phyloP scores from a whole-genome alignment of 1,140 invertebrate genomes.

The Forficula auricularia region DNA sequence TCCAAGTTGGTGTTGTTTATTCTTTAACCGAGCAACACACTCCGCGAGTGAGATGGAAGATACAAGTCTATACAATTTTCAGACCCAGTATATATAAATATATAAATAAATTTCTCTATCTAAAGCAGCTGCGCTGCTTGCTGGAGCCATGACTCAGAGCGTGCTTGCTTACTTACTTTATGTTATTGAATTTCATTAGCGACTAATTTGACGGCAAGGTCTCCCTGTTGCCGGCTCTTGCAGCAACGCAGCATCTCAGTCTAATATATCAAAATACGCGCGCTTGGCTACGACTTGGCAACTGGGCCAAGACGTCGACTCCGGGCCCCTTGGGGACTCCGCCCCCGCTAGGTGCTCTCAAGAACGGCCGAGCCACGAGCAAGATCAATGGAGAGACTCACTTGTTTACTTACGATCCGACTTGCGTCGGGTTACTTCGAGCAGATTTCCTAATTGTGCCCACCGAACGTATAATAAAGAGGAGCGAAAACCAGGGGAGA shows the following conservation, averaged over 20 bases:
- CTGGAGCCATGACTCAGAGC: conserved; percentile 5
- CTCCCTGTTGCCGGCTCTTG: conserved; percentile 2
- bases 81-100: conserved; percentile 10
- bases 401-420: no score
- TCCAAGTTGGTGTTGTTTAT: conserved; percentile 1
- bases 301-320: no score
- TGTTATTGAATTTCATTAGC: conserved; percentile 15
- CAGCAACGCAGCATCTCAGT: background rate
- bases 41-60: background rate
- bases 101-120: no score
- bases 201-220: conserved; percentile 14
- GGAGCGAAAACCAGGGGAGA: no score
- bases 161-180: conserved; percentile 10
- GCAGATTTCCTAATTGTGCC: no score
- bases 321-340: no score
- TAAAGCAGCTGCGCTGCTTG: conserved; percentile 10
- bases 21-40: background rate
- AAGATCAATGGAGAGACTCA: no score
- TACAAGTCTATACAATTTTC: conserved; percentile 2
- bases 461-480: no score
- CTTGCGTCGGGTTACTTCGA: no score
- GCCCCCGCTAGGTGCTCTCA: no score
- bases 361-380: no score
- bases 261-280: background rate
- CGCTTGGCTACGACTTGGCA: no score